Conservation (phyloP, 2,797 vertebrate species). For the Oreochromis mossambicus region DNA sequence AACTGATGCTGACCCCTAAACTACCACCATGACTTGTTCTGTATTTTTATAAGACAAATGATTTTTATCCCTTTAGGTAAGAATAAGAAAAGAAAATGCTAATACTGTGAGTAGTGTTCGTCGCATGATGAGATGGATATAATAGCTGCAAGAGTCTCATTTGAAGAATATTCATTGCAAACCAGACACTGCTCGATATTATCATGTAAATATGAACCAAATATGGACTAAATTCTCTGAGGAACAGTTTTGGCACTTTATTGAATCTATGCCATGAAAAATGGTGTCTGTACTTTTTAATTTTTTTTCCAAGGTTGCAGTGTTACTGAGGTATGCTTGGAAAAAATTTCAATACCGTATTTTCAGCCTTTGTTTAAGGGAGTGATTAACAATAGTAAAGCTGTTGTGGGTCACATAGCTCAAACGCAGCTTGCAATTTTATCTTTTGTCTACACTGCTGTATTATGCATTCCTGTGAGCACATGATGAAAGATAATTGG, state of each 20-base stretch:
- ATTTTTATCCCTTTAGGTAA: not conserved
- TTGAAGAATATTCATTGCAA: not conserved
- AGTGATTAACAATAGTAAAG: not conserved
- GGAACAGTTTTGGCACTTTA: not conserved
- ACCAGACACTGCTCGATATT: not conserved
- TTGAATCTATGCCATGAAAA: not conserved
- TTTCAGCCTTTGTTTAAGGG: not conserved
- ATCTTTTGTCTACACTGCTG: not conserved
- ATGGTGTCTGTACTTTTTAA: not conserved
- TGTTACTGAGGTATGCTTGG: not conserved
- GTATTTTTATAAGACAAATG: not conserved
- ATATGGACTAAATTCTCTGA: not conserved
- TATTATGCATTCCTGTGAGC: conserved; percentile 14
- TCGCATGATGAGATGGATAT: not conserved
- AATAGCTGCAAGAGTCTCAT: not conserved
- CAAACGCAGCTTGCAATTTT: not conserved
- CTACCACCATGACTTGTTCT: not conserved
- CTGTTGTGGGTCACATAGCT: not conserved
- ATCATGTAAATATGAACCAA: not conserved
- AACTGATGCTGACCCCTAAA: not conserved
- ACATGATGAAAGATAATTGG: conserved; percentile 36
- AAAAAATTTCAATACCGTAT: not conserved
- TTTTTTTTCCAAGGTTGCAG: not conserved
- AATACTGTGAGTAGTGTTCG: not conserved
- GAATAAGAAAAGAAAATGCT: not conserved